Base-by-base conservation (phyloP, 2,797 vertebrate species). In the Bufotes viridis region DNA sequence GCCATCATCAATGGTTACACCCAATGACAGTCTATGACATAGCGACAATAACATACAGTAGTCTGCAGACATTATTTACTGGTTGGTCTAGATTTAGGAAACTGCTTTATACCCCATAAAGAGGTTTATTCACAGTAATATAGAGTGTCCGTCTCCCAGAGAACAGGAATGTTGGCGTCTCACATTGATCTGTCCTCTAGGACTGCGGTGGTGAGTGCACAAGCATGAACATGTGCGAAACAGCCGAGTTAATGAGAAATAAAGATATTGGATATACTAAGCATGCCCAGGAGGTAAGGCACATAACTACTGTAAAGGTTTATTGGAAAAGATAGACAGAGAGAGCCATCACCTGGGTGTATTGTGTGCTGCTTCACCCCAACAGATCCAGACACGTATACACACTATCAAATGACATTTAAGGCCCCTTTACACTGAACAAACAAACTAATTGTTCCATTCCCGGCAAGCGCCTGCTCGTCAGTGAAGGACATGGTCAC, bases 251-350 rank as follows among this genome's bases (percentile, higher is more conserved):
- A 84, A 84, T 84, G 63, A 79, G 49, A 83, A 34, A 84, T 63
- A 14, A 69, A 61, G 42, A 49, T 85, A 88, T 81, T 74, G 80
- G 57, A 60, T 75, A 85, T 72, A 88, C 65, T 81, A 88, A 84
- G 82, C 57, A 88, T 85, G 78, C 82, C 87, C 69, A 85, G 82
- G 78, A 88, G 87, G 75, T 65, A 84, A 81, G 87, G 67, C 65
- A 81, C 87, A 80, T 80, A 85, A 74, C 67, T 65, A 76, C 67
- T 75, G 78, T 53, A 60, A 81, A 58, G n/a, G n/a, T 79, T 80
- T 88, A 88, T 80, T 74, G 24, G 55, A 49, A 26, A 42, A 29
- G 82, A 85, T 75, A 85, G 14, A 85, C 67, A 85, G 14, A 75
- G 75, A 67, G 63, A 67, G 70, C 78, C 87, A 58, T 84, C 87